Evolutionary conservation across 2,888 invertebrate genomes (phyloP), one percentile per base, ranked within the genome.

Genomic region (Tanytarsus gracilentus): DNA sequence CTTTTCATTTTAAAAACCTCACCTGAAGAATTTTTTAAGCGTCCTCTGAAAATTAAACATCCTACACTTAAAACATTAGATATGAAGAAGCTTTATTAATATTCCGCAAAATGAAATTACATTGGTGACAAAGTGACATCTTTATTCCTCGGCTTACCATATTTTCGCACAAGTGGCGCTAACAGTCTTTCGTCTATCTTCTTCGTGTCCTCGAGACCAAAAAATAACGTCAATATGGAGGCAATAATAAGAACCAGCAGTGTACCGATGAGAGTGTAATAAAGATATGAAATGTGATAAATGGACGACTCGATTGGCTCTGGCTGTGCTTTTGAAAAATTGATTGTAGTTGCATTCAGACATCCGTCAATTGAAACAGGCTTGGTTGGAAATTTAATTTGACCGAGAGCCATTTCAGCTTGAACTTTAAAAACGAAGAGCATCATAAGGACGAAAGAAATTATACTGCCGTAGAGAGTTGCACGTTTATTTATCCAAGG

Each of bases 221-320:
- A 60, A 4, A 33, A 16, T 8, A 23, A 50, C 7, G 33, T 60
- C 25, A 50, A 25, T 11, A 60, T 7, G 0, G 36, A 11, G 23
- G 60, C 16, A 6, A 48, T 1, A n/a, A 60, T 2, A 6, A 23
- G 7, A 7, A 26, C 26, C 2, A 60, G 4, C 0, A 75, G 60
- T 18, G 79, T 75, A 1, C 87, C 86, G 25, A 82, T 73, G 0
- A 80, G 69, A 0, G 82, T 81, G 65, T 86, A 84, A 80, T 83
- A 85, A 61, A 86, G 70, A 66, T 87, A 86, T 5, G 87, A 86
- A 62, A 86, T 74, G 52, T 83, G 82, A 66, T 84, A 82, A 30
- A 52, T 36, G n/a, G 27, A 16, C 7, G 11, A 3, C 26, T 9
- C 29, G 3, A 18, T 51, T 6, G 51, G 11, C 16, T n/a, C 14